phyloP scores from a whole-genome alignment of 2,797 vertebrate genomes.

The Cottoperca gobio region DNA sequence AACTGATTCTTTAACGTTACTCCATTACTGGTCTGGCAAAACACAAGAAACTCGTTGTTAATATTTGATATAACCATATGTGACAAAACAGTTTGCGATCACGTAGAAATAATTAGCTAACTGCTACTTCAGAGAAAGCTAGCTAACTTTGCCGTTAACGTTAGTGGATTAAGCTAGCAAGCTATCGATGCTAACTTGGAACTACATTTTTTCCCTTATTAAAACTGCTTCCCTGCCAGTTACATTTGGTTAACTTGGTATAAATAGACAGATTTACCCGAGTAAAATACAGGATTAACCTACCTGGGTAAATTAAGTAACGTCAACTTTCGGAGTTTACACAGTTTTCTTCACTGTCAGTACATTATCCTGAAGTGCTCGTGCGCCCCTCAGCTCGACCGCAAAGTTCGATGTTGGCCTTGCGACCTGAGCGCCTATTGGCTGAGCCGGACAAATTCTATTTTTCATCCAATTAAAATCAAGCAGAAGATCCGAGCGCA shows the following conservation, averaged over 20 bases:
- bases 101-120: background rate
- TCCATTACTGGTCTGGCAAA: constrained; percentile 37
- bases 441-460: constrained; percentile 5
- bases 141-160: constrained; percentile 5
- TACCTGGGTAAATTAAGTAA: constrained; percentile 24
- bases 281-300: background rate
- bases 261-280: background rate
- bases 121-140: background rate
- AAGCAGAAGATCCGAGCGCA: constrained; percentile 2
- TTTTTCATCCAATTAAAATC: constrained; percentile 63
- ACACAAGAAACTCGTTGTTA: background rate
- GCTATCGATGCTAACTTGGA: background rate
- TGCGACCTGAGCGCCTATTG: constrained; percentile 60
- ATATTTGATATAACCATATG: background rate
- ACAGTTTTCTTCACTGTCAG: background rate
- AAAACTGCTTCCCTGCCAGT: background rate
- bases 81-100: fast-evolving
- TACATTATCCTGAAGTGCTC: background rate
- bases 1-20: constrained; percentile 49
- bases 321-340: background rate
- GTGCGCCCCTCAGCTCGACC: background rate
- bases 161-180: constrained; percentile 31
- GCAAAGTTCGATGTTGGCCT: background rate
- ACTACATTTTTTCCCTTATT: background rate
- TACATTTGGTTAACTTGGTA: background rate